A percentile compares a stretch with the other conserved stretches of the same genome.
phyloP scores from a whole-genome alignment of 1,140 invertebrate genomes.

The Samia ricini region DNA sequence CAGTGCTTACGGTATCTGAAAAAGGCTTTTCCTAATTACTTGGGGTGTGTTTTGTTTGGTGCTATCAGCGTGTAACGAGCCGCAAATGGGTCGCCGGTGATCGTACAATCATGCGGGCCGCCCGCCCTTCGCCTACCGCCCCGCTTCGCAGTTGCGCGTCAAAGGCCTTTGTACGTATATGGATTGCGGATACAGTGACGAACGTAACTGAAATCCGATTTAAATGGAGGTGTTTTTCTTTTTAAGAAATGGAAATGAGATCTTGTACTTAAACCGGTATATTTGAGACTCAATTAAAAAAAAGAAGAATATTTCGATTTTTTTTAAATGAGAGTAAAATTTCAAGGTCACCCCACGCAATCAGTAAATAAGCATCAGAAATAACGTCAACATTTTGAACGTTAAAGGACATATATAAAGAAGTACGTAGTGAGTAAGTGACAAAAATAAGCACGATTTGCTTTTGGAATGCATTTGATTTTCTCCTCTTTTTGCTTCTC shows the following conservation, averaged over 20 bases:
- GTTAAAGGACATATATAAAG: no score
- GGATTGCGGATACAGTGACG: constrained; percentile 11
- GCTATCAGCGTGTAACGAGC: constrained; percentile 75
- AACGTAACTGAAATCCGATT: neutral
- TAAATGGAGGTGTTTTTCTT: neutral
- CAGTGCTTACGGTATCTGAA: constrained; percentile 70
- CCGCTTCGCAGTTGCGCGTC: constrained; percentile 38
- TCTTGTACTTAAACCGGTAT: no score
- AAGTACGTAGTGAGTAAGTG: no score
- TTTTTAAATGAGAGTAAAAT: no score
- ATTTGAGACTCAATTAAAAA: no score
- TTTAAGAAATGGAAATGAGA: neutral
- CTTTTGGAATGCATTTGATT: no score
- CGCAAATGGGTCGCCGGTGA: constrained; percentile 70
- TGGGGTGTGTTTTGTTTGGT: constrained; percentile 73
- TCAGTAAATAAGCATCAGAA: no score
- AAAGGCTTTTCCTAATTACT: constrained; percentile 77
- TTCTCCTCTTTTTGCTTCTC: no score
- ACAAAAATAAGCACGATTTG: no score
- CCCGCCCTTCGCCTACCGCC: constrained; percentile 41
- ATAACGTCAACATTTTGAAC: no score
- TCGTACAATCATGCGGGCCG: constrained; percentile 73
- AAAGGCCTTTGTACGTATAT: constrained; percentile 72
- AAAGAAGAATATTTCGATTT: no score
- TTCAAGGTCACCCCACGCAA: no score